phyloP scores from a whole-genome alignment of 2,888 invertebrate genomes.

The Drosophila mulleri region DNA sequence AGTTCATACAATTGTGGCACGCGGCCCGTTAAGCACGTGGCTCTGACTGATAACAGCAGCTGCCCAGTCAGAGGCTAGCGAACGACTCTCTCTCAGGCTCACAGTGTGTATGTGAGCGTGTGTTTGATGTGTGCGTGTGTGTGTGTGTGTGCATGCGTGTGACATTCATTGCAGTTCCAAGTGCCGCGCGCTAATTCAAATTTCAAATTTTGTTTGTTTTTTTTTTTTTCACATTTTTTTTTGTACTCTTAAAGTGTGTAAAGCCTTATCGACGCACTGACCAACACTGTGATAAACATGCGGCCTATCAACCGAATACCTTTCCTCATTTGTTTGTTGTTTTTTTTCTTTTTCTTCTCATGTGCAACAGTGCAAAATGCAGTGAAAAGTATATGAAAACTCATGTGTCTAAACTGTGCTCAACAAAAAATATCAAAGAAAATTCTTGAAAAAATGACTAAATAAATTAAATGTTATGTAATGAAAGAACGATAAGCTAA shows the following conservation, averaged over 20 bases:
- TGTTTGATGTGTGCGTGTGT: background rate
- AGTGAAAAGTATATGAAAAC: constrained; percentile 28
- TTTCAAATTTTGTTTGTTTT: constrained; percentile 35
- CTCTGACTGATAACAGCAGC: constrained; percentile 72
- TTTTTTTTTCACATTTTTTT: background rate
- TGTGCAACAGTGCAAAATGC: constrained; percentile 20
- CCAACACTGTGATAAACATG: constrained; percentile 56
- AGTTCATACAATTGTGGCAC: constrained; percentile 80
- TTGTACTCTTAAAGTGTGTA: constrained; percentile 5
- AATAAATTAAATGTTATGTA: background rate
- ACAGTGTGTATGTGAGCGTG: background rate
- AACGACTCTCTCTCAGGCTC: constrained; percentile 1
- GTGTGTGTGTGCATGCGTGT: constrained; percentile 1
- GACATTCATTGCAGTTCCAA: constrained; percentile 2
- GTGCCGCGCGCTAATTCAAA: constrained; percentile 3
- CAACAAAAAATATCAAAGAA: background rate
- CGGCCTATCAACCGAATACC: constrained; percentile 27
- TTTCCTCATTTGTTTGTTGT: background rate
- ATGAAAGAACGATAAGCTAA: background rate
- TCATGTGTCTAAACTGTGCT: constrained; percentile 13
- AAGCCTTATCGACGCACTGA: constrained; percentile 43
- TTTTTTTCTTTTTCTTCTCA: constrained; percentile 12
- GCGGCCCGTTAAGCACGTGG: constrained; percentile 80
- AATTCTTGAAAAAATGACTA: background rate
- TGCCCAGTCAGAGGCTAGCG: constrained; percentile 13